Percentiles rank a stretch among this genome's conserved stretches.
These are phyloP conservation scores for Antheraea yamamai DNA, from an alignment of 2,888 invertebrate species.

Conservation along the genomic window DNA sequence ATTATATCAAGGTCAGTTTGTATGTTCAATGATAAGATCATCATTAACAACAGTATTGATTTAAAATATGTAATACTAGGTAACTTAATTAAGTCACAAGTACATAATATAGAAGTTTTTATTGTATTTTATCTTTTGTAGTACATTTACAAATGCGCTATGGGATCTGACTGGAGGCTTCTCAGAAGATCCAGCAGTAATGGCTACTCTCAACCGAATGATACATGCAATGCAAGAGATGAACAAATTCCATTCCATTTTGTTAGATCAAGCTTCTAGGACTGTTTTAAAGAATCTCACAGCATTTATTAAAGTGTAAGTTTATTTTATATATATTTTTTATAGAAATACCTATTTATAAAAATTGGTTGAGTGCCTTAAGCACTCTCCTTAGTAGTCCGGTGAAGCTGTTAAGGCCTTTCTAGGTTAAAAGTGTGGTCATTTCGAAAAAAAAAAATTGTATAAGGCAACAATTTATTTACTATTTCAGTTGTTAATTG, in stretches of 20 bases:
- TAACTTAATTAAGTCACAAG: neutral
- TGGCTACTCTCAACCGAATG: slow-evolving; percentile 86
- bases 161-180: slow-evolving; percentile 96
- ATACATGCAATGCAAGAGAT: slow-evolving; percentile 92
- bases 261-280: slow-evolving; percentile 95
- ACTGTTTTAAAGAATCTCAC: slow-evolving; percentile 95
- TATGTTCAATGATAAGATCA: neutral
- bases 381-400: too few relatives aligned
- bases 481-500: neutral
- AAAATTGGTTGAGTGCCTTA: too few relatives aligned
- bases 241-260: slow-evolving; percentile 95
- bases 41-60: neutral
- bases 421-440: too few relatives aligned
- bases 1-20: neutral
- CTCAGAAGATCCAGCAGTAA: slow-evolving; percentile 90
- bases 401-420: too few relatives aligned
- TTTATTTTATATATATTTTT: slow-evolving; percentile 30
- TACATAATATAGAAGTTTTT: too few relatives aligned
- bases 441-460: neutral
- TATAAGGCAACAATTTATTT: neutral
- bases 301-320: slow-evolving; percentile 94
- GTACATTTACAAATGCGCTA: slow-evolving; percentile 91
- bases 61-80: neutral
- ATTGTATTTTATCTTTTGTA: slow-evolving; percentile 57
- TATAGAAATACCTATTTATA: too few relatives aligned